Evolutionary conservation across 92 coral and sea anemone genomes (phyloP).

Genomic region (Zoanthus solanderi): DNA sequence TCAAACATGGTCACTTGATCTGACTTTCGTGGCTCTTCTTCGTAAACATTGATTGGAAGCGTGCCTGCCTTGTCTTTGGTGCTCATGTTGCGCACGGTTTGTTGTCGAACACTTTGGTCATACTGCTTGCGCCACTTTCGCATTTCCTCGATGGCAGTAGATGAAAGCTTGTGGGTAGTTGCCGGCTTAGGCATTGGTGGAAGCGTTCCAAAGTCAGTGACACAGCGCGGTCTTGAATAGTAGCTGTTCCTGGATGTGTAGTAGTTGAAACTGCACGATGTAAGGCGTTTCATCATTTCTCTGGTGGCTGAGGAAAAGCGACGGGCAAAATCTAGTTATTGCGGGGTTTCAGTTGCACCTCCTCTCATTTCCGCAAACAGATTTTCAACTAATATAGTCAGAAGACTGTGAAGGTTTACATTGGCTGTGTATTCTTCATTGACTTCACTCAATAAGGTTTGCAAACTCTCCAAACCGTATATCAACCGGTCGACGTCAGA

Average conservation of each 20-base stretch:
- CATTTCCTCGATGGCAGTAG: slow-evolving; percentile 9
- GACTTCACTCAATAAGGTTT: slow-evolving; percentile 1
- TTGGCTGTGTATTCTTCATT: slow-evolving; percentile 22
- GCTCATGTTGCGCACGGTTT: slow-evolving; percentile 25
- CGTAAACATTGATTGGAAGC: slow-evolving; percentile 13
- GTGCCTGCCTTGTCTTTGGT: slow-evolving; percentile 21
- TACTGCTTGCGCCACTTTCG: slow-evolving; percentile 15
- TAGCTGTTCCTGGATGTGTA: slow-evolving; percentile 16
- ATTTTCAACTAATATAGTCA: slow-evolving; percentile 37
- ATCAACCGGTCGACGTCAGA: slow-evolving; percentile 40
- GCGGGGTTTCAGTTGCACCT: slow-evolving; percentile 47
- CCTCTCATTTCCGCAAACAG: slow-evolving; percentile 52
- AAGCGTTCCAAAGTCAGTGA: not conserved
- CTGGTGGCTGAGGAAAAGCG: slow-evolving; percentile 36
- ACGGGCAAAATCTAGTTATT: slow-evolving; percentile 42
- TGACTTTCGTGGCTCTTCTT: slow-evolving; percentile 4
- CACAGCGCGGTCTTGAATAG: slow-evolving; percentile 4
- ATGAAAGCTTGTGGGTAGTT: not conserved
- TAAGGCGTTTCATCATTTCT: slow-evolving; percentile 20
- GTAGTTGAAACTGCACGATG: slow-evolving; percentile 19
- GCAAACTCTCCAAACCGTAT: not conserved
- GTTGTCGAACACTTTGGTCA: slow-evolving; percentile 9
- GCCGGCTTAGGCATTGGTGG: slow-evolving; percentile 24
- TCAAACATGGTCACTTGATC: slow-evolving; percentile 4
- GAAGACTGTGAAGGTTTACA: slow-evolving; percentile 51